phyloP scores from a whole-genome alignment of 1,140 invertebrate species.

The Drosophila busckii region DNA sequence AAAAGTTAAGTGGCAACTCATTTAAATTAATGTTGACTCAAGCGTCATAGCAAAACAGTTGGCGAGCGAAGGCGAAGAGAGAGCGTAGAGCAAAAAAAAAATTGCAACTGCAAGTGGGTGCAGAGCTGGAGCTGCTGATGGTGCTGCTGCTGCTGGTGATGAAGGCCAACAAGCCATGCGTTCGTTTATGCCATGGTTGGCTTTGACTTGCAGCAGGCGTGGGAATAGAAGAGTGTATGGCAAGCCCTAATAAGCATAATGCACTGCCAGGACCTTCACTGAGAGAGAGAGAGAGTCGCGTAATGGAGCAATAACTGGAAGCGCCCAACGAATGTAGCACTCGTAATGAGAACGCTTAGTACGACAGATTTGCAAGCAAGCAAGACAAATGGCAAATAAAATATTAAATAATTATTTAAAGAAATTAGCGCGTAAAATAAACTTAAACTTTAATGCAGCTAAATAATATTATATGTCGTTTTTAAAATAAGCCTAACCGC shows the following conservation, averaged over 20 bases:
- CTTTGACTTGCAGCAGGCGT: neutral
- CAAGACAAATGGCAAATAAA: too few relatives aligned
- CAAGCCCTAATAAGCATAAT: constrained; percentile 58
- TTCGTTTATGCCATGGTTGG: too few relatives aligned
- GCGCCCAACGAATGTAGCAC: too few relatives aligned
- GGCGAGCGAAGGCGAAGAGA: constrained; percentile 33
- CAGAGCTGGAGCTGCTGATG: neutral
- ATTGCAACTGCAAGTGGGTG: constrained; percentile 19
- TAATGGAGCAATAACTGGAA: constrained; percentile 29
- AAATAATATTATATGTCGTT: too few relatives aligned
- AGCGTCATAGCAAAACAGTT: constrained; percentile 75
- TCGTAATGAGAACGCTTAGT: constrained; percentile 24
- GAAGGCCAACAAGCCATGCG: too few relatives aligned
- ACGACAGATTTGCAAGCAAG: neutral
- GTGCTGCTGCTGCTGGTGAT: too few relatives aligned
- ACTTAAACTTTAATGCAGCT: too few relatives aligned
- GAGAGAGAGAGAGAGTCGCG: neutral
- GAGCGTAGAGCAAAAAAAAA: constrained; percentile 6
- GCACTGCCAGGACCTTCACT: constrained; percentile 58
- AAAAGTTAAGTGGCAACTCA: constrained; percentile 77
- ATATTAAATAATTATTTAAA: too few relatives aligned
- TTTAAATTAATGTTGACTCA: constrained; percentile 77
- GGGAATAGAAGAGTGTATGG: neutral
- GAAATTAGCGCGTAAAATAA: too few relatives aligned
- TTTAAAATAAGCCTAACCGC: too few relatives aligned